Base-by-base conservation (phyloP, 2,797 vertebrate genomes). In the Florisuga fusca region DNA sequence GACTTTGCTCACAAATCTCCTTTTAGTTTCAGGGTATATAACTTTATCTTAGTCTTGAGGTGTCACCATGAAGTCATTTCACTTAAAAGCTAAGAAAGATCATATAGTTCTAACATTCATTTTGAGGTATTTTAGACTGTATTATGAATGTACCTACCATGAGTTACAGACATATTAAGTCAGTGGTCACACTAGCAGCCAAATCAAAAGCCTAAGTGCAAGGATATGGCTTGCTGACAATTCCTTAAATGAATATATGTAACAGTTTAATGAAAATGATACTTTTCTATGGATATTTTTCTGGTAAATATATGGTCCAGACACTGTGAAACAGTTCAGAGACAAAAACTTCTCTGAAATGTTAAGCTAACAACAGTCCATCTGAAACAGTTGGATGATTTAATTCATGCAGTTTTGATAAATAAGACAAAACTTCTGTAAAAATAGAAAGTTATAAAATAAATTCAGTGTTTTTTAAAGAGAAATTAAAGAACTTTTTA, bases 1-100 rank as follows among this genome's bases (percentile, higher is more conserved):
- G 4, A 17, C 15, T 4, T 1, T 11, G 1, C 15, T 3, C 1
- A 2, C 18, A 41, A 41, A 13, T 15, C 4, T 31, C 22, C 25
- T 63, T 66, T 46, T 38, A 33, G 2, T 43, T 84, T 66, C 26
- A 48, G 33, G 53, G 22, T n/a, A 57, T 51, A 51, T 61, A 83
- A 27, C 15, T 84, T 58, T 66, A 83, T 23, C 15, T 84, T 58
- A 68, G 12, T 79, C 25, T 63, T 74, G 36, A 20, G 12, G 11
- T 63, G 46, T 63, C 23, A 46, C 7, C 13, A 26, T 45, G 9
- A 74, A 58, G 12, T 48, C 45, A 64, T 29, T 53, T 7, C 27
- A 33, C 7, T 68, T 29, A 54, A 57, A 74, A 31, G 7, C 7
- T 46, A 7, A 53, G 78, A 82, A 26, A 55, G 2, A 29, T 36